phyloP scores from a whole-genome alignment of 2,888 invertebrate species.

The Iselma pallidipennis region DNA sequence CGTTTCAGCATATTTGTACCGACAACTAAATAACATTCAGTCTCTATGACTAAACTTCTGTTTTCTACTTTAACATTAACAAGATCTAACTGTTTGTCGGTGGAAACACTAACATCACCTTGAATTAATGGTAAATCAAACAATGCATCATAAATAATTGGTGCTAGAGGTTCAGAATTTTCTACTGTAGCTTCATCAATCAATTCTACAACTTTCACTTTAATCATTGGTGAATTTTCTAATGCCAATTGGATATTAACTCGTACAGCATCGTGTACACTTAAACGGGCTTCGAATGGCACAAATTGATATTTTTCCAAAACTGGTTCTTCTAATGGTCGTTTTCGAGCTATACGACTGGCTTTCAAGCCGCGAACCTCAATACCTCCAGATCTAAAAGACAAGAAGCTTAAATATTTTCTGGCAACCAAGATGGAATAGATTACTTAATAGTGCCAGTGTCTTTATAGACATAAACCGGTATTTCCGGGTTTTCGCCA shows the following conservation, averaged over 20 bases:
- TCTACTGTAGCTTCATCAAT: constrained; percentile 39
- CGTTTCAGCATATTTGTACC: constrained; percentile 56
- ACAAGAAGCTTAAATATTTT: too few relatives aligned
- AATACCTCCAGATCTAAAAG: constrained; percentile 70
- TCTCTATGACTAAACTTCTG: constrained; percentile 58
- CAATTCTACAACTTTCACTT: constrained; percentile 55
- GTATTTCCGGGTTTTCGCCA: constrained; percentile 31
- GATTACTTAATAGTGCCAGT: constrained; percentile 38
- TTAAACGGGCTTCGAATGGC: constrained; percentile 58
- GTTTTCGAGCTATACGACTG: constrained; percentile 70
- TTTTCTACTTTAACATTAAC: constrained; percentile 63
- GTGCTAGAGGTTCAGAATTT: constrained; percentile 58
- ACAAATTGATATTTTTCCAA: constrained; percentile 77
- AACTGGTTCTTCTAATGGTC: constrained; percentile 73
- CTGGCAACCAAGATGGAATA: too few relatives aligned
- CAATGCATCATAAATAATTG: constrained; percentile 62
- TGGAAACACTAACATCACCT: constrained; percentile 65
- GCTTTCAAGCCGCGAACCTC: constrained; percentile 78
- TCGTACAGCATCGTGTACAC: constrained; percentile 56
- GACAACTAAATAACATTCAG: constrained; percentile 35
- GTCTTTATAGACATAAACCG: constrained; percentile 55
- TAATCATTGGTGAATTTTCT: constrained; percentile 63
- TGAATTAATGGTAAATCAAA: constrained; percentile 72
- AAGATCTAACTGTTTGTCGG: constrained; percentile 59
- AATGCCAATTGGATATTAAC: constrained; percentile 70